Evolutionary conservation across 2,888 invertebrate species (phyloP).

Genomic region (Perithous albicinctus): DNA sequence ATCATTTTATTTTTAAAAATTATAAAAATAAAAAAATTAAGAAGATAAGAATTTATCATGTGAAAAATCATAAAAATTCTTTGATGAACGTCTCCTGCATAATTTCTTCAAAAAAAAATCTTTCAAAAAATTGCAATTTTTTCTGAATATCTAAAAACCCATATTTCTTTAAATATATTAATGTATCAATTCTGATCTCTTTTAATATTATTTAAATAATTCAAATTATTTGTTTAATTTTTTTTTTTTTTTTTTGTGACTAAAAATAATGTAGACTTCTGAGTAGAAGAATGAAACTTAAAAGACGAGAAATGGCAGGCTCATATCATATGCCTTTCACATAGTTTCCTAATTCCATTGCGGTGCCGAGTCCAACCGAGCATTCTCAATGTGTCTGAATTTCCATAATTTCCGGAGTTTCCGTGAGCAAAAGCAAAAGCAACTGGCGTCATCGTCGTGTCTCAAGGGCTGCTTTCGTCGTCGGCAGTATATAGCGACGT

Average conservation of each 20-base stretch:
- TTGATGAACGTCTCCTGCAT: too few species aligned
- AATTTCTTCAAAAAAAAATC: too few species aligned
- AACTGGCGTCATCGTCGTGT: constrained; percentile 22
- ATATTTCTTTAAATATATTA: neutral
- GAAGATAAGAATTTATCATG: too few species aligned
- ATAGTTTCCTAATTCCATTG: constrained; percentile 45
- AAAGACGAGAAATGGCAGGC: neutral
- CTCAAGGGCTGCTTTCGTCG: constrained; percentile 27
- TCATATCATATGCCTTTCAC: constrained; percentile 31
- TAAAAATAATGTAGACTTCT: neutral
- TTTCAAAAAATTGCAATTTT: too few species aligned
- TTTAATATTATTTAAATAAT: neutral
- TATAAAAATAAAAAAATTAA: too few species aligned
- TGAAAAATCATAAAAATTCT: too few species aligned
- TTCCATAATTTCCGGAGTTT: constrained; percentile 48
- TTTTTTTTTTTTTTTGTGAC: neutral
- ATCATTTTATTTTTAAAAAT: too few species aligned
- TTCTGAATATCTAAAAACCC: too few species aligned
- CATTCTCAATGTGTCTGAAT: constrained; percentile 24
- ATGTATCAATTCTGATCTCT: neutral
- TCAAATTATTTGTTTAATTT: neutral
- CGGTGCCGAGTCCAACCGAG: neutral
- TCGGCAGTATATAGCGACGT: constrained; percentile 23
- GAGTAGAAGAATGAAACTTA: neutral
- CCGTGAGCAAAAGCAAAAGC: constrained; percentile 32